Evolutionary conservation across 2,797 vertebrate species (phyloP).

Genomic region (Rhynchonycteris naso): DNA sequence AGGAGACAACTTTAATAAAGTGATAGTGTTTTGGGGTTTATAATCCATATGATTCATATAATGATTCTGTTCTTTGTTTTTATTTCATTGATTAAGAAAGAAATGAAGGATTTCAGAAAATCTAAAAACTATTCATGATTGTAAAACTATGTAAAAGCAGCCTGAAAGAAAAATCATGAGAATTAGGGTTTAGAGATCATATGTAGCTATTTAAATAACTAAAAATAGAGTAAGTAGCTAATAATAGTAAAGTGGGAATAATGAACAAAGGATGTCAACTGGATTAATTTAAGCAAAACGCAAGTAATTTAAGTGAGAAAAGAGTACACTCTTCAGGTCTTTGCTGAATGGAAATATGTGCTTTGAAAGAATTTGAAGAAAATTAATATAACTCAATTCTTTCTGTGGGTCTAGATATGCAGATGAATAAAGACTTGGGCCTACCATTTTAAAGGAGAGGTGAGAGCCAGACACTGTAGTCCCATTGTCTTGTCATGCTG

Average conservation of each 20-base stretch:
- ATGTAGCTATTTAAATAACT: not conserved
- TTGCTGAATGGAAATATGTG: not conserved
- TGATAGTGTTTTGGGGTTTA: not conserved
- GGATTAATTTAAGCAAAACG: not conserved
- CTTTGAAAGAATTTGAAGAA: not conserved
- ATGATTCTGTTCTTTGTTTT: constrained; percentile 2
- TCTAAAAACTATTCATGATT: not conserved
- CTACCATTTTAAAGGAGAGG: not conserved
- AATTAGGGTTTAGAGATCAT: not conserved
- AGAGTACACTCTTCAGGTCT: not conserved
- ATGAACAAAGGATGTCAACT: not conserved
- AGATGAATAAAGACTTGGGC: not conserved
- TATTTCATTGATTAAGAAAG: not conserved
- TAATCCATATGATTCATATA: not conserved
- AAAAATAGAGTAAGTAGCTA: not conserved
- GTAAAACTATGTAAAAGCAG: not conserved
- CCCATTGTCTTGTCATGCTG: not conserved
- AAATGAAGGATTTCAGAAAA: not conserved
- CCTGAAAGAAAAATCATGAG: not conserved
- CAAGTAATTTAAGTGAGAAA: not conserved
- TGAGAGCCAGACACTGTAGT: not conserved
- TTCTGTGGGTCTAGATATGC: not conserved
- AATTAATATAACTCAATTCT: not conserved
- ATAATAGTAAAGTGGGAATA: not conserved
- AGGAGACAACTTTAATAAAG: not conserved